phyloP scores from a whole-genome alignment of 1,140 invertebrate genomes.

The Luehdorfia chinensis region DNA sequence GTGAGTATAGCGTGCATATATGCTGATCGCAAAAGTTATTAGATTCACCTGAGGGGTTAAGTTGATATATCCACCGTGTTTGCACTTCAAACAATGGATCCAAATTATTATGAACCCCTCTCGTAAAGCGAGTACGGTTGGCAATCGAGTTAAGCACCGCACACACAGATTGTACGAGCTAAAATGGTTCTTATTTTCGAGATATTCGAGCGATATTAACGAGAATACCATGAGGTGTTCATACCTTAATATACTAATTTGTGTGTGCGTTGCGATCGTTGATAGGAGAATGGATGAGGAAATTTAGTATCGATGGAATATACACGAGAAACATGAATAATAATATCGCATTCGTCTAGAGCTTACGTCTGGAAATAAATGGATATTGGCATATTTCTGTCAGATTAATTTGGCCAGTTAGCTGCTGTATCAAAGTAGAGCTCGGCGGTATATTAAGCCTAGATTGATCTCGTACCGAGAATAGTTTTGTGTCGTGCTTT shows the following conservation, averaged over 20 bases:
- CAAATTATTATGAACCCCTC: slow-evolving; percentile 51
- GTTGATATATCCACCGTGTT: slow-evolving; percentile 41
- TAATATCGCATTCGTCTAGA: slow-evolving; percentile 11
- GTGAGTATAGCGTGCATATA: slow-evolving; percentile 1
- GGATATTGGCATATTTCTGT: neutral
- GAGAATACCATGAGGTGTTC: neutral
- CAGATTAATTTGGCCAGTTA: neutral
- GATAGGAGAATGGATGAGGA: slow-evolving; percentile 17
- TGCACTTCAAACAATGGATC: slow-evolving; percentile 60
- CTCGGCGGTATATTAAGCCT: too few species aligned
- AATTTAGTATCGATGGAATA: slow-evolving; percentile 17
- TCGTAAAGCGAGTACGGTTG: slow-evolving; percentile 11
- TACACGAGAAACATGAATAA: slow-evolving; percentile 17
- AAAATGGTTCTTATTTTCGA: slow-evolving; percentile 1
- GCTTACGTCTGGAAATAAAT: neutral
- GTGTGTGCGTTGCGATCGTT: slow-evolving; percentile 7
- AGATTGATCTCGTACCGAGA: too few species aligned
- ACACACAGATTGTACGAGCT: neutral
- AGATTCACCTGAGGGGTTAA: slow-evolving; percentile 62
- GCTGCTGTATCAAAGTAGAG: too few species aligned
- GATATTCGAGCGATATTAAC: neutral
- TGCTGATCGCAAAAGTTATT: slow-evolving; percentile 38
- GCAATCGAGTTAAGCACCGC: slow-evolving; percentile 7
- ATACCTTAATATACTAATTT: slow-evolving; percentile 1
- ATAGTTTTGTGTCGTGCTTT: neutral